Base-by-base conservation (phyloP, 2,888 invertebrate genomes). In the Ellobium chinense region DNA sequence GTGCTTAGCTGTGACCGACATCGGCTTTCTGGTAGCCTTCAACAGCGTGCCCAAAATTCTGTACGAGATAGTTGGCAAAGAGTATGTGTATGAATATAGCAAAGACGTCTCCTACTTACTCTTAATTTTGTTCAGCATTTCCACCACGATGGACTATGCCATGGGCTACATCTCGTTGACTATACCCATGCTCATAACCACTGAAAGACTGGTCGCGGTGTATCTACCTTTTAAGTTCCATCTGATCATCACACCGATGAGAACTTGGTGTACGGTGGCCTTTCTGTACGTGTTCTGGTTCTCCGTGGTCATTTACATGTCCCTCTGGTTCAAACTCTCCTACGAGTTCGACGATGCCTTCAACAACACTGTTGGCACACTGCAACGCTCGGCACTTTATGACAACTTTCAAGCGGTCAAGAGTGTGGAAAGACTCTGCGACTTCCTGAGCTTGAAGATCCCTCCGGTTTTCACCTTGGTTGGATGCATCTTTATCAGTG, bases 161-260 rank as follows among this genome's bases (percentile, higher is more conserved):
- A 66, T 65, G 2, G 66, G 66, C 36, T 76, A 66, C 65, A 54
- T 46, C 21, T 76, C 76, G 5, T 27, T 76, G 36, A 76, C 76
- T 5, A 21, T 76, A 4, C 74, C 76, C 3, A 66, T 76, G 1
- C 76, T 76, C 18, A 76, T 76, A n/a, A 76, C 76, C 5, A 1
- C 66, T 1, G 76, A 76, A 34, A 65, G 76, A 1, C 54, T 76
- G 5, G 65, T 76, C 24, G 76, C 76, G 1, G 76, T 76, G 2
- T 76, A 66, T 18, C 56, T 31, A 18, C 76, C 76, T 21, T 76
- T 76, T 27, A 9, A 66, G 9, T 76, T 76, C 66, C 76, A 65
- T 24, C 31, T 34, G 0, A 56, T 76, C n/a, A 58, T 76, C 27
- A 76, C 76, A 2, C 65, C 76, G 14, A 54, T 21, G 5, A 76